Base-by-base conservation (phyloP, 1,140 invertebrate species). In the Solen grandis region DNA sequence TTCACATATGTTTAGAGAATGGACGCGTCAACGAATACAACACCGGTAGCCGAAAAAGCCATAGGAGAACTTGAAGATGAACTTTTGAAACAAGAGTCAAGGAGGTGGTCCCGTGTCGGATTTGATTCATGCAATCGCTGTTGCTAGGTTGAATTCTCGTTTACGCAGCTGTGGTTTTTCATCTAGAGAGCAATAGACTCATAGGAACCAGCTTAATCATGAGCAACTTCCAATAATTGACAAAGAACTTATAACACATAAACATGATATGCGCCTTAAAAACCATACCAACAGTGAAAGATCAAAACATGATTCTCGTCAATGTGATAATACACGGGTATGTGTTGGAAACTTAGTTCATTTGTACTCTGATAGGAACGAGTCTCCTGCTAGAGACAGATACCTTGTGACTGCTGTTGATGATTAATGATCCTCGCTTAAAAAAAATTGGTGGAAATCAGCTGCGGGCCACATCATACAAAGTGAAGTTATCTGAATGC, bases 311-410 rank as follows among this genome's bases (percentile, higher is more conserved):
- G 16, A 13, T 31, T 22, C 1, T 5, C 22, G 0, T 31, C 36
- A 22, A 0, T n/a, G 14, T 3, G 13, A 0, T 16, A 36, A 13
- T 54, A 29, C 2, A 31, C 19, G 46, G 5, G 25, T 70, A 22
- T 19, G 41, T 16, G 72, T 80, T 59, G 82, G 76, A n/a, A 70
- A 80, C 52, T n/a, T 80, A 33, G 82, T 83, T 4, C 80, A 83
- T 35, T 38, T 83, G 19, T 55, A 68, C 55, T 55, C 31, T 19
- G 81, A 83, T 25, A 78, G 60, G 31, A 54, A 59, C 41, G 74
- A 74, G 50, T 31, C 54, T 14, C 41, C 19, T 27, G 35, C 66
- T n/a, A 29, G 81, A 19, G 16, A 63, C 19, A 19, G 81, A 5
- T 77, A 82, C 38, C 29, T 70, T 2, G 74, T 82, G 5, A 65